Base-by-base conservation (phyloP, 2,113 vertebrate species). In the Microtus pennsylvanicus region DNA sequence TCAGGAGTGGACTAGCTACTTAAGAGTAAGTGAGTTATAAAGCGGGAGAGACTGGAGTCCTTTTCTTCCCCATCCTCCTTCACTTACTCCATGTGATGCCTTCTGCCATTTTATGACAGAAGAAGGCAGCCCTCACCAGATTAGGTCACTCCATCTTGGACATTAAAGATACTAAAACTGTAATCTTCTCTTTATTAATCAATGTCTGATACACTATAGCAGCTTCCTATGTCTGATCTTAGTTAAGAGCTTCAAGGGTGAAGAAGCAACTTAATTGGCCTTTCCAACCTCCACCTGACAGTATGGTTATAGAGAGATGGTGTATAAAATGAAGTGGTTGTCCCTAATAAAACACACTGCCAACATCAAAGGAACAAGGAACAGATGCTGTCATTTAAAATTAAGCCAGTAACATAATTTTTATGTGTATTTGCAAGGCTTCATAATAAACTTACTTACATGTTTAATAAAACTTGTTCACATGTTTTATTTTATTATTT, bases 271-370 rank as follows among this genome's bases (percentile, higher is more conserved):
- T 89, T 69, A 81, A 85, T 35, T 76, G 42, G 11, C 89, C 16
- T 50, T 26, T 38, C 52, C 28, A 86, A 74, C 9, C 74, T 96
- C 74, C 69, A 94, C 61, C 14, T 77, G 78, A 89, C 30, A 92
- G 10, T 28, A 50, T 3, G 89, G 47, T 90, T 10, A 81, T 17
- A 95, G 67, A 92, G 72, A 94, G 2, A 78, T 22, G 3, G 9
- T 26, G 26, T n/a, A 33, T 90, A 78, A 96, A 55, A 96, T 76
- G 42, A 93, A 87, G 52, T 7, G 69, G 21, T 85, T 93, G 12
- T 78, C 82, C 35, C 24, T 87, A 90, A 92, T 88, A 16, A 94
- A 95, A 93, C 47, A 90, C n/a, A 90, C 16, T 81, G 86, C 65
- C 8, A 80, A 93, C 3, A 86, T 72, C 67, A 91, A 86, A 26